Evolutionary conservation across 2,797 vertebrate species (phyloP).

Genomic region (Sparus aurata): DNA sequence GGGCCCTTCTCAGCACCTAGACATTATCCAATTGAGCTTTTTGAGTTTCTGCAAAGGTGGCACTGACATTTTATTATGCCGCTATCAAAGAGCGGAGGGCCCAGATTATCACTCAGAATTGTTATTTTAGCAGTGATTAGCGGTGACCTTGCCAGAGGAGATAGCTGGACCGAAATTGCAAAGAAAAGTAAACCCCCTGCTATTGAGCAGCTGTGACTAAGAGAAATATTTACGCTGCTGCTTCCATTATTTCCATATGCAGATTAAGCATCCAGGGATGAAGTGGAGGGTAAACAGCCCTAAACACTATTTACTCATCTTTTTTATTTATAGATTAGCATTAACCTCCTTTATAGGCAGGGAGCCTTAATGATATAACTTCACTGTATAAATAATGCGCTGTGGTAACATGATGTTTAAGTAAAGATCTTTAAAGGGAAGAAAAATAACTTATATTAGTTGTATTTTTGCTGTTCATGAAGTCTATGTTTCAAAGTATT

Average conservation of each 20-base stretch:
- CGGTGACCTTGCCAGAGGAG: slow-evolving; percentile 74
- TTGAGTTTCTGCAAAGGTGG: slow-evolving; percentile 66
- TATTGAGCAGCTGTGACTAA: slow-evolving; percentile 64
- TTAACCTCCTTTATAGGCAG: slow-evolving; percentile 53
- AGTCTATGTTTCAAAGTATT: slow-evolving; percentile 34
- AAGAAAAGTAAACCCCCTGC: slow-evolving; percentile 57
- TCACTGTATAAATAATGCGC: slow-evolving; percentile 40
- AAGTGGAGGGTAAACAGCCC: slow-evolving; percentile 64
- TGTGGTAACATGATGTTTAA: slow-evolving; percentile 14
- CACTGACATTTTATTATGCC: slow-evolving; percentile 73
- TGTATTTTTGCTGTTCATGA: neutral
- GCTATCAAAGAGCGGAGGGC: slow-evolving; percentile 57
- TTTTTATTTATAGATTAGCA: slow-evolving; percentile 68
- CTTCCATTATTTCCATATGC: slow-evolving; percentile 75
- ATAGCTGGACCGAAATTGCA: slow-evolving; percentile 63
- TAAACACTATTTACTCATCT: slow-evolving; percentile 68
- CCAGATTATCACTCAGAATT: slow-evolving; percentile 68
- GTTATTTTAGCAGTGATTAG: slow-evolving; percentile 76
- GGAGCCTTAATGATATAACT: slow-evolving; percentile 44
- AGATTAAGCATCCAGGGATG: slow-evolving; percentile 69
- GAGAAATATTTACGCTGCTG: slow-evolving; percentile 73
- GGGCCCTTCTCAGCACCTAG: slow-evolving; percentile 61
- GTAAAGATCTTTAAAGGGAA: slow-evolving; percentile 1
- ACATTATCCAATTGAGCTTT: slow-evolving; percentile 74
- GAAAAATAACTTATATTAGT: neutral